Percentiles rank a stretch among this genome's conserved stretches.
These are phyloP conservation scores for Ceuthmochares aereus DNA, from an alignment of 2,113 vertebrate species.

Conservation along the genomic window DNA sequence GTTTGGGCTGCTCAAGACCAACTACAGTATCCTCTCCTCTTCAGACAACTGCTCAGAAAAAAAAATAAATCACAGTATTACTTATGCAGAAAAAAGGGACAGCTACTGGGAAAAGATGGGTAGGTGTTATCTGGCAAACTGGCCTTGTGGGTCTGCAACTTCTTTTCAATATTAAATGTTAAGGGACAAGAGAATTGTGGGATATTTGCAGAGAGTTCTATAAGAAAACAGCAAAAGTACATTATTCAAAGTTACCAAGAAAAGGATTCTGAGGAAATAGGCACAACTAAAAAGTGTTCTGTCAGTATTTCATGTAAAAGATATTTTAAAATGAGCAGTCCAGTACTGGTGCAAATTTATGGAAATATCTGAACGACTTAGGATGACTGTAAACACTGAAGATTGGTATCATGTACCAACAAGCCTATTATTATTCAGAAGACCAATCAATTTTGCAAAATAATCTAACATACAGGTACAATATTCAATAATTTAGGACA, in stretches of 20 bases:
- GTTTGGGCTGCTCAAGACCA: neutral
- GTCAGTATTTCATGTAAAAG: neutral
- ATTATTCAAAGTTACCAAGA: neutral
- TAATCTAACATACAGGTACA: neutral
- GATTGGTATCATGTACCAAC: neutral
- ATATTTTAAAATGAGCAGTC: neutral
- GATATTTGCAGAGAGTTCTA: neutral
- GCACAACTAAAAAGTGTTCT: neutral
- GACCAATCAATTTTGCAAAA: conserved; percentile 13
- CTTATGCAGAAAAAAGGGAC: neutral
- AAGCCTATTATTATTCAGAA: neutral
- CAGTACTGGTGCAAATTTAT: neutral
- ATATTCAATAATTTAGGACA: neutral
- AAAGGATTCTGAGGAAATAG: neutral
- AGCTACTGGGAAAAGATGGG: neutral
- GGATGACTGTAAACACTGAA: neutral
- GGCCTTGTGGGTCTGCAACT: neutral
- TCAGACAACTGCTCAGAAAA: neutral
- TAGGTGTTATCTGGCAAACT: neutral
- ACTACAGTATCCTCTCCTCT: neutral
- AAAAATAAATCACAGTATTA: neutral
- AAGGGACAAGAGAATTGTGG: neutral
- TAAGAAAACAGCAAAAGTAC: neutral
- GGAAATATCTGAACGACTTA: neutral
- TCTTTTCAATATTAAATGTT: neutral